A percentile compares a stretch with the other conserved stretches of the same genome.
These are phyloP conservation scores for Lytechinus variegatus DNA, from an alignment of 35 echinoderm and acorn worm genomes.

Conservation along the genomic window DNA sequence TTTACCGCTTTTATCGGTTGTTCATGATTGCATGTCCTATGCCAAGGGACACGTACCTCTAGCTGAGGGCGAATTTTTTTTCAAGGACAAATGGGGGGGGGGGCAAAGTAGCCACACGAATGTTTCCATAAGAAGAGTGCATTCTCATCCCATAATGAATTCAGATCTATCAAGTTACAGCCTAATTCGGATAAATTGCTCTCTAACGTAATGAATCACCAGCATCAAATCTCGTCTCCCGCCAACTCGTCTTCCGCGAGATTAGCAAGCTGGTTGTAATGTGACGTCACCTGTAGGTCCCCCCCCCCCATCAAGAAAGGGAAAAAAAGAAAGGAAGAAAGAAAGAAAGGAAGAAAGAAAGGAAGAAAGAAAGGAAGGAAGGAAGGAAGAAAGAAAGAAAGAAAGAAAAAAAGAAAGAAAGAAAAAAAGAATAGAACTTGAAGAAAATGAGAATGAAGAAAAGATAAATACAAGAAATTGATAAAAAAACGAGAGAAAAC, in stretches of 20 bases:
- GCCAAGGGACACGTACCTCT: not conserved
- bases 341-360: no score
- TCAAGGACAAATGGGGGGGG: not conserved
- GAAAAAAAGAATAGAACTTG: not conserved
- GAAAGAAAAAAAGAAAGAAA: no score
- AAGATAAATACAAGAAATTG: no score
- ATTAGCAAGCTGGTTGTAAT: no score
- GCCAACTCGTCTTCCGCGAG: not conserved
- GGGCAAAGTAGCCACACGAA: not conserved
- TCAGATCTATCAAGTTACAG: not conserved
- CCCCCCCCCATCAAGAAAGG: no score
- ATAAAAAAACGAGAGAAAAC: no score
- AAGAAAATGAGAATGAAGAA: no score
- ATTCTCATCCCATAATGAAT: not conserved
- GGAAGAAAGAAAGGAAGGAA: no score
- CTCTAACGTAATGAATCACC: conserved; percentile 2
- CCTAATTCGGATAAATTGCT: conserved; percentile 11
- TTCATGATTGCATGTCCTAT: not conserved
- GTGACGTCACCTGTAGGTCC: no score
- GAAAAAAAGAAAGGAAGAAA: no score
- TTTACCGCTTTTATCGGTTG: no score
- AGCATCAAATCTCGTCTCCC: not conserved
- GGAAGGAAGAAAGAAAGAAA: no score
- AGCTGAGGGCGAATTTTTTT: not conserved
- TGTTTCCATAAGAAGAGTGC: not conserved